Conservation (phyloP, 2,113 vertebrate species). For the Penelope pileata region DNA sequence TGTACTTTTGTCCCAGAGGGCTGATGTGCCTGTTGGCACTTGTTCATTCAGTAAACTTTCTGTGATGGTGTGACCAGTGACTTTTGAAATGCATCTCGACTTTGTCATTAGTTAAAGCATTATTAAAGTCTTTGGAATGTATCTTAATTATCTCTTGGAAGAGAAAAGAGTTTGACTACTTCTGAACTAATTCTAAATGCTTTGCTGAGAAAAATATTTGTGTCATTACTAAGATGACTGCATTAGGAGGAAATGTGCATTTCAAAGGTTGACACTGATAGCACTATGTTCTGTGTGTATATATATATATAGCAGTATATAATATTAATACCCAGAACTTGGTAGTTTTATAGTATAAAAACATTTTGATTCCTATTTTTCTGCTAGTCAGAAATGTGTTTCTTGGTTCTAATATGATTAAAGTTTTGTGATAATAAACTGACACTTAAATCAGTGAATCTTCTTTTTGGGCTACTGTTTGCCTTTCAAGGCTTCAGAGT, state of each 20-base stretch:
- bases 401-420: neutral
- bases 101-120: neutral
- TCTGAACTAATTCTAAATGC: neutral
- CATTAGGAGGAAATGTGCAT: neutral
- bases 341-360: neutral
- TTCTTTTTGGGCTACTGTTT: neutral
- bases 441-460: neutral
- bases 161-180: neutral
- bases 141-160: neutral
- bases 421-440: neutral
- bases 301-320: too few species aligned
- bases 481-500: neutral
- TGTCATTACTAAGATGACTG: neutral
- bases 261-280: neutral
- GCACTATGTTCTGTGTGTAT: neutral
- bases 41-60: neutral
- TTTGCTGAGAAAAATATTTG: neutral
- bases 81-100: neutral
- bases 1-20: neutral
- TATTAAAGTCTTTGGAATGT: neutral
- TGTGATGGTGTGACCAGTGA: neutral
- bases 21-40: neutral
- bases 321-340: neutral
- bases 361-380: neutral
- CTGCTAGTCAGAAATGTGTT: neutral